phyloP scores from a whole-genome alignment of 2,113 vertebrate genomes.

The Neoarius graeffei region DNA sequence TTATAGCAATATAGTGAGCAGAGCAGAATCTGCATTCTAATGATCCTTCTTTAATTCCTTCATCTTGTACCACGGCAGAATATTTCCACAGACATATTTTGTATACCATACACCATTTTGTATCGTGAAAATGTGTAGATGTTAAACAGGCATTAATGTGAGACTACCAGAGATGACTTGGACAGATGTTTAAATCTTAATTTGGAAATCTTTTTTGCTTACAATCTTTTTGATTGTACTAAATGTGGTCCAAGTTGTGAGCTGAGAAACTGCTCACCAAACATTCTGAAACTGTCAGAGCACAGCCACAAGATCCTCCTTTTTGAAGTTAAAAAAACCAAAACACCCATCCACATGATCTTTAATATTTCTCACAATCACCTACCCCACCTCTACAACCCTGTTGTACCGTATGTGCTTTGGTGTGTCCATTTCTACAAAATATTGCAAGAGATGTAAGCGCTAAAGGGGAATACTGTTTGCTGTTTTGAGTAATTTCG shows the following conservation, averaged over 20 bases:
- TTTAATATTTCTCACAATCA: slow-evolving; percentile 3
- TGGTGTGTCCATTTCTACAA: neutral
- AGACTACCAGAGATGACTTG: neutral
- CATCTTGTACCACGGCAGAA: neutral
- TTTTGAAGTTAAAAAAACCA: neutral
- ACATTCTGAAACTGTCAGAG: slow-evolving; percentile 11
- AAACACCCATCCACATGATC: neutral
- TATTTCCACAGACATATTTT: neutral
- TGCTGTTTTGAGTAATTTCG: neutral
- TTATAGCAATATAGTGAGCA: slow-evolving; percentile 56
- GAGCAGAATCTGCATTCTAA: neutral
- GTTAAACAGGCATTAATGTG: neutral
- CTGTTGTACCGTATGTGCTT: neutral
- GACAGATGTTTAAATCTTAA: neutral
- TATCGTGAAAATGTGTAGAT: neutral
- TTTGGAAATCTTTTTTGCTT: neutral
- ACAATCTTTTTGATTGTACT: neutral
- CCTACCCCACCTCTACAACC: neutral
- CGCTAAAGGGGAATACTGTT: neutral
- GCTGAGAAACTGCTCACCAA: neutral
- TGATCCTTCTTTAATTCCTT: neutral
- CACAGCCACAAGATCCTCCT: slow-evolving; percentile 18
- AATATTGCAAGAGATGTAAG: neutral
- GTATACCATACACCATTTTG: neutral
- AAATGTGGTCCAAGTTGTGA: neutral